Conservation (phyloP, 2,113 vertebrate species). For the Melanocharis versteri region DNA sequence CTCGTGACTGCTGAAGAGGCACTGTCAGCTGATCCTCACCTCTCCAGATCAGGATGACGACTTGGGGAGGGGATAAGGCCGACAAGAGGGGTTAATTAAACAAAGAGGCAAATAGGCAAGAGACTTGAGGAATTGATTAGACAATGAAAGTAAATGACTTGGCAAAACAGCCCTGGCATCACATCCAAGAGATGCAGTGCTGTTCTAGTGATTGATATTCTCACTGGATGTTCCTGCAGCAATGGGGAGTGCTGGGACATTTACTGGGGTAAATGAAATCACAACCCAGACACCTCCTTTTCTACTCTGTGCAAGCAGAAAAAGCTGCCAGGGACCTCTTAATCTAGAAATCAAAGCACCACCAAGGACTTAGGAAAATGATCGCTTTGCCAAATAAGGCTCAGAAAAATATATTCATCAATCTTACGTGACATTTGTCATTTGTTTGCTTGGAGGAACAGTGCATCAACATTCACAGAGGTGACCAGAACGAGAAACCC, state of each 20-base stretch:
- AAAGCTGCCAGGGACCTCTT: not conserved
- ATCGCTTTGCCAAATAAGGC: not conserved
- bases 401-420: not conserved
- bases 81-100: constrained; percentile 59
- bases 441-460: not conserved
- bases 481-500: not conserved
- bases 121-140: constrained; percentile 54
- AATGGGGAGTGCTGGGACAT: not conserved
- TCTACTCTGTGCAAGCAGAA: not conserved
- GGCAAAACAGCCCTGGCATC: not conserved
- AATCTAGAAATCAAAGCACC: not conserved
- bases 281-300: not conserved
- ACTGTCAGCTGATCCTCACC: not conserved
- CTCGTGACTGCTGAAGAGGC: not conserved
- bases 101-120: constrained; percentile 42
- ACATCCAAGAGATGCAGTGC: not conserved
- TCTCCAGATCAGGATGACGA: not conserved
- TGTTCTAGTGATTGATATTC: not conserved
- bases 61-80: not conserved
- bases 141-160: constrained; percentile 55
- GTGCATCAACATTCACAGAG: not conserved
- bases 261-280: not conserved
- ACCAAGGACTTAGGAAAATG: not conserved
- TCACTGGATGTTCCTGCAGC: not conserved
- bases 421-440: not conserved